Conservation (phyloP, 2,113 vertebrate genomes). For the Gavialis gangeticus region DNA sequence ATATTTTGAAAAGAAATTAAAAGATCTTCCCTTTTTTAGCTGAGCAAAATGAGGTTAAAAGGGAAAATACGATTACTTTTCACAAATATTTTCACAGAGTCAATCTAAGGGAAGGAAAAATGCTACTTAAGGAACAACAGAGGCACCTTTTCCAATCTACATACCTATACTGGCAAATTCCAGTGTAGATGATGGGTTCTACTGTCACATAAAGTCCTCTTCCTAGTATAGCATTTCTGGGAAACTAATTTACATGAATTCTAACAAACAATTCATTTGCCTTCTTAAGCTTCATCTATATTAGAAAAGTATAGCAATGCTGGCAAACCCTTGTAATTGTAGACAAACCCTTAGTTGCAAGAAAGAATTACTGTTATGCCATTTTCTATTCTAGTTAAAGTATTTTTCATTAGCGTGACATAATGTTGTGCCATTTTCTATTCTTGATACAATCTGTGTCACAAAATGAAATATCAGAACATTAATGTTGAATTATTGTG, state of each 20-base stretch:
- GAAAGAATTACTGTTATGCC: background rate
- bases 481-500: background rate
- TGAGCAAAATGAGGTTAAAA: no score
- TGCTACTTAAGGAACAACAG: no score
- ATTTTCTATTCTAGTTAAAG: background rate
- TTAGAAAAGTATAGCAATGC: background rate
- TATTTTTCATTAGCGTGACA: background rate
- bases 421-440: background rate
- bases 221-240: background rate
- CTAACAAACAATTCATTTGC: background rate
- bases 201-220: background rate
- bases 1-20: no score
- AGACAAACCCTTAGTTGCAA: background rate
- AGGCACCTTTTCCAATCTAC: no score
- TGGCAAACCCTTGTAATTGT: background rate
- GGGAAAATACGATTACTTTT: no score
- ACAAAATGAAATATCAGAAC: conserved; percentile 12
- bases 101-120: no score
- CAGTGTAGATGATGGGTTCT: no score
- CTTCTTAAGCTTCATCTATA: background rate
- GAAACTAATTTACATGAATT: background rate
- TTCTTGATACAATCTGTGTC: background rate
- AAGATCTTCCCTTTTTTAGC: no score
- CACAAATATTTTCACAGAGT: no score
- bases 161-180: no score